Evolutionary conservation across 2,888 invertebrate genomes (phyloP), one percentile per base, ranked within the genome.

Genomic region (Noctua fimbriata): DNA sequence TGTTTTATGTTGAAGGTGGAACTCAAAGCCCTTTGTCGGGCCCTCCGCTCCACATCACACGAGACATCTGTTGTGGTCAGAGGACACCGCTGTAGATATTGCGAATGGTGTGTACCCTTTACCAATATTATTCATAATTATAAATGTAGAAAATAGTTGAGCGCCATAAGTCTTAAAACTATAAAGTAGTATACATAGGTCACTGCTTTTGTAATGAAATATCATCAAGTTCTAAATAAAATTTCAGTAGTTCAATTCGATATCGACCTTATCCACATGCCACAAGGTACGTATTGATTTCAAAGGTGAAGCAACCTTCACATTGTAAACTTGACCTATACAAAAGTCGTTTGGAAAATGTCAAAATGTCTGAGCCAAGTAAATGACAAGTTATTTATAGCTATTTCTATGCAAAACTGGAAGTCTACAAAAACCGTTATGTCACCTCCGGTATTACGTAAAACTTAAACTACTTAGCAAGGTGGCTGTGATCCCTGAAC

Each of bases 61-160:
- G 24, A 92, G 96, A 77, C 96, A 96, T 92, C 89, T 97, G n/a
- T 89, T 97, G 52, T 97, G 96, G 96, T 77, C 96, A 9, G 96
- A 95, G 71, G 95, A 96, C 5, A 92, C 90, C 75, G 79, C 92
- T 66, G 89, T 92, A 63, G 91, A 92, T 72, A 87, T 92, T n/a
- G 82, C 88, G 28, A 81, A 91, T 82, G 94, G 95, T 94, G 85
- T 81, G 85, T 85, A 88, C 47, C 10, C 49, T 66, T 67, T 60
- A 66, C 6, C n/a, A 16, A 44, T 78, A 63, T 65, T 21, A 65
- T 58, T 58, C 7, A 28, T n/a, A 14, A 14, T 66, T n/a, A 9
- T 44, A 16, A 0, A 77, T 18, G 21, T 52, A 14, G 14, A 55
- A 55, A 52, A 0, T 24, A 28, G 18, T n/a, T 44, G 2, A n/a